Percentiles rank a stretch among this genome's conserved stretches.
Conservation (phyloP, 2,797 vertebrate genomes). For the Rhynchotus rufescens region DNA sequence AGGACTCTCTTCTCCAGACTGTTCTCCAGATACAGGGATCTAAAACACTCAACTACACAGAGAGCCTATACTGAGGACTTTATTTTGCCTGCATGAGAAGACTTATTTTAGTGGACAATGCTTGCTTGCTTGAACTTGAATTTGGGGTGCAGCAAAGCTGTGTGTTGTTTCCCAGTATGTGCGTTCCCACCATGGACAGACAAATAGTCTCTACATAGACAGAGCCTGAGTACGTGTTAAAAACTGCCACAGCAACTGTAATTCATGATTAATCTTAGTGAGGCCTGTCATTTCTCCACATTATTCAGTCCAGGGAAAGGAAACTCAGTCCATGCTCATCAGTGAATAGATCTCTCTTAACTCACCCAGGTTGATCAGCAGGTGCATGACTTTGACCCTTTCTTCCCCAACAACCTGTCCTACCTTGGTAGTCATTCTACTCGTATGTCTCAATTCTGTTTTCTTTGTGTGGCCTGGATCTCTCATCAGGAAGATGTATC, state of each 20-base stretch:
- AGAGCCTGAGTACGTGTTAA: background rate
- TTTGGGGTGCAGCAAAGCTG: background rate
- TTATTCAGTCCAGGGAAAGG: background rate
- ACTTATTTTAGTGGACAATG: background rate
- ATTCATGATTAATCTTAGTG: background rate
- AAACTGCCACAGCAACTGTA: background rate
- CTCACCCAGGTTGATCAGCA: background rate
- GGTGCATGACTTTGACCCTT: background rate
- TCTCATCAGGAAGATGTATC: background rate
- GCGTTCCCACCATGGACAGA: background rate
- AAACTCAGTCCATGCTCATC: background rate
- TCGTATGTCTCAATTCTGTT: background rate
- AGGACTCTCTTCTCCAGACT: background rate
- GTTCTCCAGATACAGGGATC: background rate
- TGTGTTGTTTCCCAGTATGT: background rate
- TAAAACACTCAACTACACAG: background rate
- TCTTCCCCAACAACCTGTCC: background rate
- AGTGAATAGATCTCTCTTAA: background rate
- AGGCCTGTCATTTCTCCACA: background rate
- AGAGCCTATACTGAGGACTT: background rate
- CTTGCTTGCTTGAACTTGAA: background rate
- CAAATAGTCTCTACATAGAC: background rate
- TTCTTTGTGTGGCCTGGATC: background rate
- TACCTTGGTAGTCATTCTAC: background rate
- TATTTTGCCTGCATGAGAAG: background rate